Percentiles rank a stretch among this genome's conserved stretches.
These are phyloP conservation scores for Drosophila incognita DNA, from an alignment of 2,888 invertebrate genomes.

Conservation along the genomic window DNA sequence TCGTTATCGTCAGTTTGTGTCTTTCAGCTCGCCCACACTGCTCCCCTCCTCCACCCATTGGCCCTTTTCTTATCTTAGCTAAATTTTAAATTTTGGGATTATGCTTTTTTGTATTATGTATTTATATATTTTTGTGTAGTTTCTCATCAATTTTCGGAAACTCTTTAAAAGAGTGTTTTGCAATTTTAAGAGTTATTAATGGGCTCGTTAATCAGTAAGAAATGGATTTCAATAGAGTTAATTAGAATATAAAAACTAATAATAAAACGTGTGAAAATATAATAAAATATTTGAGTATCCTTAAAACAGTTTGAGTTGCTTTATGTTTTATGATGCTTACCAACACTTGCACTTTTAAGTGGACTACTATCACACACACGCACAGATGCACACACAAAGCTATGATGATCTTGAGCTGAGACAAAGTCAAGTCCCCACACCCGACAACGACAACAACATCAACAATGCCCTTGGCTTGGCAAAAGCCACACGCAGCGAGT, in stretches of 20 bases:
- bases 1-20: slow-evolving; percentile 28
- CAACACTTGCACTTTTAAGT: slow-evolving; percentile 40
- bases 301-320: neutral
- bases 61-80: slow-evolving; percentile 56
- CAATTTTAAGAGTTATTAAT: slow-evolving; percentile 8
- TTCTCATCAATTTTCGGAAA: slow-evolving; percentile 4
- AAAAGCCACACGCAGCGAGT: slow-evolving; percentile 71
- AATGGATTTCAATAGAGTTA: neutral
- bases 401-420: slow-evolving; percentile 61
- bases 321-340: neutral
- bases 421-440: slow-evolving; percentile 59
- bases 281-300: neutral
- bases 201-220: neutral
- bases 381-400: slow-evolving; percentile 1
- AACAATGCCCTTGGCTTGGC: slow-evolving; percentile 68
- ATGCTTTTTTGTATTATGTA: neutral
- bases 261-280: neutral
- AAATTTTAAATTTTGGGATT: slow-evolving; percentile 8
- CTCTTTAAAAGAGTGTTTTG: neutral
- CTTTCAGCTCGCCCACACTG: slow-evolving; percentile 61
- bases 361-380: neutral
- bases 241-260: neutral
- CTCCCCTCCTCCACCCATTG: slow-evolving; percentile 18
- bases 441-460: slow-evolving; percentile 30
- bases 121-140: neutral